Evolutionary conservation across 2,888 invertebrate species (phyloP).

Genomic region (Drosophila affinis): DNA sequence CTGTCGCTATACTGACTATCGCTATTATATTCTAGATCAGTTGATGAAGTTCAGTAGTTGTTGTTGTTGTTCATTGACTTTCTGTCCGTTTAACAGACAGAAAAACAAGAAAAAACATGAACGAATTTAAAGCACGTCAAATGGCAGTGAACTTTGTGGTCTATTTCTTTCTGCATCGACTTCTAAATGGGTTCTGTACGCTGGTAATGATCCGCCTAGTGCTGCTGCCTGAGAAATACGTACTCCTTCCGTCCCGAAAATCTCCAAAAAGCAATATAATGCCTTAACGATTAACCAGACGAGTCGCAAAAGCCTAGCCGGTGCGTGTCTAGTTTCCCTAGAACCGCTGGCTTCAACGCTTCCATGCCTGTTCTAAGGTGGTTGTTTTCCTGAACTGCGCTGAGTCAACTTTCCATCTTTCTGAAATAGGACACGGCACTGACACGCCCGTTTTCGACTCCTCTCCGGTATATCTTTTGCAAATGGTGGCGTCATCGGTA

Average conservation of each 20-base stretch:
- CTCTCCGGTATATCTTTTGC: not conserved
- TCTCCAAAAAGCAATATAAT: not conserved
- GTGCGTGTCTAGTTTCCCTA: not conserved
- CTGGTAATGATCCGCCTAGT: not conserved
- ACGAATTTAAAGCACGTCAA: no score
- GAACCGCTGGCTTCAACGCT: not conserved
- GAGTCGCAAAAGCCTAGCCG: not conserved
- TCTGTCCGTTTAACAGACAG: no score
- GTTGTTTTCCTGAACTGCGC: not conserved
- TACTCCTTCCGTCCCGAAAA: not conserved
- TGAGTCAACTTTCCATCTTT: constrained; percentile 1
- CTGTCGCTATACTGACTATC: no score
- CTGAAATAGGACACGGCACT: not conserved
- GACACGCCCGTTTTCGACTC: not conserved
- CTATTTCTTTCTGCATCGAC: not conserved
- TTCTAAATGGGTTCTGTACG: not conserved
- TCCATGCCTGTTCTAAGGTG: not conserved
- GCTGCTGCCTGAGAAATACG: not conserved
- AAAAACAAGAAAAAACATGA: no score
- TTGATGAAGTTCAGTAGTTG: no score
- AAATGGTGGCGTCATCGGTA: not conserved
- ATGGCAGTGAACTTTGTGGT: not conserved
- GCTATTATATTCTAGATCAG: no score
- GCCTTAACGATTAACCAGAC: not conserved
- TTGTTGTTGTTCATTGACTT: no score